Base-by-base conservation (phyloP, 2,797 vertebrate species). In the Acanthis flammea region DNA sequence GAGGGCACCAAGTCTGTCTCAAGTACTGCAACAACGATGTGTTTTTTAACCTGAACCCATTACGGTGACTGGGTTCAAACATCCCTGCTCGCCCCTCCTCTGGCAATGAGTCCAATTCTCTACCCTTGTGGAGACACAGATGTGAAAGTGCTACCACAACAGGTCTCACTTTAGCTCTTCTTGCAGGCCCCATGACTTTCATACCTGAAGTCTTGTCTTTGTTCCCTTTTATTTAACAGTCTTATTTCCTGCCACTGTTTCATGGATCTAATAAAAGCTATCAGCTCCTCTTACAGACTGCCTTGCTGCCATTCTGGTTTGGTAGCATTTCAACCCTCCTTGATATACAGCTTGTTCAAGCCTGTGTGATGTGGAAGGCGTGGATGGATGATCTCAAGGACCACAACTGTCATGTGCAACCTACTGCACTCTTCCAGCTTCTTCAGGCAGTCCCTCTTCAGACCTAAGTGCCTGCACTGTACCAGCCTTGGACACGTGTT, bases 31-130 rank as follows among this genome's bases (percentile, higher is more conserved):
- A 33, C 18, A 75, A 48, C 0, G 76, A 97, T 8, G 15, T 53
- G 92, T 5, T 92, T 72, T 95, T 97, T 31, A 96, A 96, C 57
- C 62, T 96, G 45, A 96, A 88, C 81, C 95, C 94, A 0, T 76
- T 97, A 33, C 70, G 88, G 75, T 98, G 95, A 98, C 51, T 1
- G 2, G 3, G 22, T 73, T 62, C 30, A 23, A 14, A 24, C 2
- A 5, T 23, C 50, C 35, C 45, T 18, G 12, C 28, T 65, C 1
- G 0, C 4, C 7, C 6, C 28, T 57, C 19, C 50, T 79, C 44
- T 35, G 73, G n/a, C 44, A 71, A 17, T 1, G 15, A 33, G 25
- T 27, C 16, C 27, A 18, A 2, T 84, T 72, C 30, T 82, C 19
- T 35, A 9, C 13, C 23, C 17, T 63, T 21, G 15, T 8, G 28